A percentile compares a stretch with the other conserved stretches of the same genome.
Conservation (phyloP, 1,140 invertebrate genomes). For the Ips nitidus region DNA sequence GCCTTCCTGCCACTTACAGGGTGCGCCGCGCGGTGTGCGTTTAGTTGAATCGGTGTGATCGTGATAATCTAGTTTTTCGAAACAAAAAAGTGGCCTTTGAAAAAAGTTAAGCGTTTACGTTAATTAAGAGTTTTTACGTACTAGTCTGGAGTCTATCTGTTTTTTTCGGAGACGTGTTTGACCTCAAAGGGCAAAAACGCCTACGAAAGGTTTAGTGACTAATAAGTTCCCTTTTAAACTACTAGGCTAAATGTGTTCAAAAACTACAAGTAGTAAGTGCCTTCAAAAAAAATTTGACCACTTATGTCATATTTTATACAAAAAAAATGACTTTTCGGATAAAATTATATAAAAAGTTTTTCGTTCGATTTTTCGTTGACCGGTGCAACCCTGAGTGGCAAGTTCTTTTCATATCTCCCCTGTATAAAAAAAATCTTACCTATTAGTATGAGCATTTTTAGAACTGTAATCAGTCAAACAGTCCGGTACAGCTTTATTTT, state of each 20-base stretch:
- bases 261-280: slow-evolving; percentile 53
- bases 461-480: slow-evolving; percentile 44
- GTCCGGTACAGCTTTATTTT: slow-evolving; percentile 53
- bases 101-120: slow-evolving; percentile 37
- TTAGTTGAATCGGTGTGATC: slow-evolving; percentile 38
- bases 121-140: slow-evolving; percentile 35
- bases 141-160: slow-evolving; percentile 31
- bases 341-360: slow-evolving; percentile 8
- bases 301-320: slow-evolving; percentile 52
- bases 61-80: slow-evolving; percentile 43
- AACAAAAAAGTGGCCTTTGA: slow-evolving; percentile 48
- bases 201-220: too few species aligned
- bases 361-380: slow-evolving; percentile 38
- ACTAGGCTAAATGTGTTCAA: slow-evolving; percentile 55
- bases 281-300: slow-evolving; percentile 51
- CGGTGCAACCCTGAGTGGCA: slow-evolving; percentile 52
- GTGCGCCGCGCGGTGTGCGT: slow-evolving; percentile 48
- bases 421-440: slow-evolving; percentile 41
- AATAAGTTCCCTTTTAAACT: slow-evolving; percentile 22
- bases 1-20: slow-evolving; percentile 53
- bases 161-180: background rate
- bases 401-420: slow-evolving; percentile 52
- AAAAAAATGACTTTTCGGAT: slow-evolving; percentile 50
- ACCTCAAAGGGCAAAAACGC: too few species aligned
- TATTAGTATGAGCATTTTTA: slow-evolving; percentile 48